Base-by-base conservation (phyloP, 2,797 vertebrate species). In the Toxotes lorentzi region DNA sequence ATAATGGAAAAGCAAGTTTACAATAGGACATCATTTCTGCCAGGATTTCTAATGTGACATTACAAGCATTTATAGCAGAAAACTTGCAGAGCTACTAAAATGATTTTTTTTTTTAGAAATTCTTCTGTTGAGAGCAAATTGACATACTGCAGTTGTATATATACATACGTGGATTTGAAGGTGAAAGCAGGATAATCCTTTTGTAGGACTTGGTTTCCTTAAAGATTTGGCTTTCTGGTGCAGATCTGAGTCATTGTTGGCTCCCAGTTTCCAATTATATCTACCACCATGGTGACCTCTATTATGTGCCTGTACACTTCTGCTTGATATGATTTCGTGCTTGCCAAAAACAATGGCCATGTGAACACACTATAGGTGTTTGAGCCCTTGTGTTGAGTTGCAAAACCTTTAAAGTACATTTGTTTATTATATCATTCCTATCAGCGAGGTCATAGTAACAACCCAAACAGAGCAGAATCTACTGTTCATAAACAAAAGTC, bases 1-100 rank as follows among this genome's bases (percentile, higher is more conserved):
- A 86, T 90, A 89, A 90, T 86, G 73, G 81, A 81, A 82, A 58
- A 45, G 66, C 63, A 63, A 83, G 67, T 81, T 84, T 17, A 89
- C 80, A 91, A 85, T 63, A 63, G 60, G 56, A 64, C 63, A 76
- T 76, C 0, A 82, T 88, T 88, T 83, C 67, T 53, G 75, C 72
- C 65, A 69, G 73, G 69, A 69, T 85, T 77, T 75, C 54, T 76
- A 71, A 58, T 66, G 35, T 16, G 21, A 69, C 82, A 80, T 79
- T 71, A 73, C 30, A 81, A 71, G 73, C 27, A 51, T 79, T 83
- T 81, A 76, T 7, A 50, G 78, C 56, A 2, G 19, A 24, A 63
- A 74, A 84, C 45, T 72, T 72, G 68, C 73, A 75, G 51, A 71
- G 64, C 78, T 30, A 43, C 60, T 30, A 68, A 79, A 87, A 79